phyloP scores from a whole-genome alignment of 2,888 invertebrate species.

The Electrophaes corylata region DNA sequence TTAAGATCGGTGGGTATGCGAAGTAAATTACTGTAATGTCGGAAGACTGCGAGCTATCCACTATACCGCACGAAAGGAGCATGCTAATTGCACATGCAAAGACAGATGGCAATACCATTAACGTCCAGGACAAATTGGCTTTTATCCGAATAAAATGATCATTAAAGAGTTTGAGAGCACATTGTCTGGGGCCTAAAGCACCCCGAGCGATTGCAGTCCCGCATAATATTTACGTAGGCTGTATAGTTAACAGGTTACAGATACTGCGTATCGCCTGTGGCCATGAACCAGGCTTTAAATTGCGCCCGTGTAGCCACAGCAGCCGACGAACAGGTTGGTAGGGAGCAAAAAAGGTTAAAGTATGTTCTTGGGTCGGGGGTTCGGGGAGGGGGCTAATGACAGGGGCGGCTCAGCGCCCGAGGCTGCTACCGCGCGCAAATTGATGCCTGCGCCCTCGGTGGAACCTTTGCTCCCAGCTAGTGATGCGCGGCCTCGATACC shows the following conservation, averaged over 20 bases:
- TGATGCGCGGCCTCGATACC: slow-evolving; percentile 76
- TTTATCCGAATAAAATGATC: slow-evolving; percentile 42
- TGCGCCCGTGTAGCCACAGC: slow-evolving; percentile 74
- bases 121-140: slow-evolving; percentile 38
- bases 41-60: slow-evolving; percentile 7
- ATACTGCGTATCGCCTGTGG: slow-evolving; percentile 78
- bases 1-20: slow-evolving; percentile 18
- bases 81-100: slow-evolving; percentile 35
- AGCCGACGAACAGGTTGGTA: slow-evolving; percentile 81
- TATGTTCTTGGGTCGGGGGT: slow-evolving; percentile 62
- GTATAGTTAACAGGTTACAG: slow-evolving; percentile 64
- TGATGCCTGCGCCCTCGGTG: slow-evolving; percentile 80
- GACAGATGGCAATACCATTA: slow-evolving; percentile 41
- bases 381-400: slow-evolving; percentile 72
- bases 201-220: slow-evolving; percentile 58
- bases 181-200: slow-evolving; percentile 38
- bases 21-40: slow-evolving; percentile 10
- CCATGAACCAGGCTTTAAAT: slow-evolving; percentile 80
- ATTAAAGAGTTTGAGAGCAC: slow-evolving; percentile 32
- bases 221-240: slow-evolving; percentile 64
- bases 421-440: slow-evolving; percentile 83
- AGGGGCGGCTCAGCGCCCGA: slow-evolving; percentile 82
- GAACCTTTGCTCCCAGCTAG: slow-evolving; percentile 83
- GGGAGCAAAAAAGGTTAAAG: slow-evolving; percentile 84
- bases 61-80: slow-evolving; percentile 12